Evolutionary conservation across 2,888 invertebrate species (phyloP), one percentile per base, ranked within the genome.

Genomic region (Meiosimyza platycephala): DNA sequence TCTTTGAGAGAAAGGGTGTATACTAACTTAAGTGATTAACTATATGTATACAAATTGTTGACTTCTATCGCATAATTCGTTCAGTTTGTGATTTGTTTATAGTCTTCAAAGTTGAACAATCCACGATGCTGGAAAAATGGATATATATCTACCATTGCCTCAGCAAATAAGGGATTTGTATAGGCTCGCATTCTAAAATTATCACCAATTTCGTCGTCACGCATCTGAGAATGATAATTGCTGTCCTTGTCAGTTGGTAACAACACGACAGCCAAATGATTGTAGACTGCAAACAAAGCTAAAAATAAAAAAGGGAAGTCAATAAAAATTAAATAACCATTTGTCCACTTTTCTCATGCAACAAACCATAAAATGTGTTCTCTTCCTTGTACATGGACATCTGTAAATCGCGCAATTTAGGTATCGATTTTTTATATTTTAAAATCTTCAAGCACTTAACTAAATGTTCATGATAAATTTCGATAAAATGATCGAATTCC

Each of bases 401-500:
- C 2, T 86, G 85, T 11, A 86, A 63, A 13, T 85, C 82, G 12
- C 82, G 76, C 0, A 86, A 73, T 16, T 78, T 77, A 5, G 86
- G 86, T 48, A 84, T 22, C 2, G 78, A 71, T 68, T 81, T 82
- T 3, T 78, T 73, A 16, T 80, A 85, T 11, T 81, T 78, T 6
- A 85, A 55, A 0, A 81, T 22, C 40, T 80, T 81, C 0, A 86
- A 78, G 60, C 84, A 84, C 33, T 82, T 80, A 15, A 80, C 73
- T 11, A 86, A 74, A 7, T 82, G 80, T 11, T 82, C 80, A 71
- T 85, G 82, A 62, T 86, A 86, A 22, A 83, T 82, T 51, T 78
- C 77, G 2, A 86, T 63, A n/a, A 86, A 83, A 28, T 76, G 73
- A 71, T 86, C 86, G 18, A 82, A 86, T 52, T 86, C 78, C 71